These are phyloP conservation scores for Pseudorectes ferrugineus DNA, from an alignment of 2,113 vertebrate species.

Conservation along the genomic window DNA sequence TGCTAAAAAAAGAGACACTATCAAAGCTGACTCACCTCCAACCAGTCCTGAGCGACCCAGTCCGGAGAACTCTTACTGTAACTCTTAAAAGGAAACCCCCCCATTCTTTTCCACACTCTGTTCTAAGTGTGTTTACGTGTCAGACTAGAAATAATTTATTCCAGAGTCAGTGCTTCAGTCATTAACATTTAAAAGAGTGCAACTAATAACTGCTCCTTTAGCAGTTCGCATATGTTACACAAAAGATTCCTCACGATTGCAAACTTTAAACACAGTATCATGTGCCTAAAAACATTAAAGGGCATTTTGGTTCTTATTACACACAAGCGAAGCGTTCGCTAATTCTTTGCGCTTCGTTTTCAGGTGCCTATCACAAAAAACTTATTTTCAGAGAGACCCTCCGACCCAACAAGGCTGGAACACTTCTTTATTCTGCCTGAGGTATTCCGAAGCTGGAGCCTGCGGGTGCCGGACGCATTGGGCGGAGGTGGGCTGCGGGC, in stretches of 20 bases:
- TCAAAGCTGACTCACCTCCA: conserved; percentile 33
- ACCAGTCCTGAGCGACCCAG: neutral
- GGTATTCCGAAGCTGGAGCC: accelerated
- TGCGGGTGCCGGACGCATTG: accelerated
- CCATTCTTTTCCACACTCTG: neutral
- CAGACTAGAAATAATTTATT: neutral
- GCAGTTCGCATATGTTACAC: neutral
- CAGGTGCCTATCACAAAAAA: accelerated
- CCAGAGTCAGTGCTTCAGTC: neutral
- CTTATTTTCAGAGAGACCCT: neutral
- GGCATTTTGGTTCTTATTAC: neutral
- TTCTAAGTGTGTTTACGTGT: neutral
- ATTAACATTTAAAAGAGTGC: neutral
- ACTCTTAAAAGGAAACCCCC: neutral
- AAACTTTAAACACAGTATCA: neutral
- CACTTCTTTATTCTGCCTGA: accelerated
- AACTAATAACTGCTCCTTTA: neutral
- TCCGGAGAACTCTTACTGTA: neutral
- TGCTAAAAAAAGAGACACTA: neutral
- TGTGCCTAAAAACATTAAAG: accelerated
- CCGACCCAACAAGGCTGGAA: accelerated
- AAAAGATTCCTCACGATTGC: neutral
- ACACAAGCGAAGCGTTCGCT: accelerated
- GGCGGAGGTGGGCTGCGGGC: neutral
- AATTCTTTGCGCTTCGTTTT: accelerated